Evolutionary conservation across 2,113 vertebrate genomes (phyloP).

Genomic region (Oriolus oriolus): DNA sequence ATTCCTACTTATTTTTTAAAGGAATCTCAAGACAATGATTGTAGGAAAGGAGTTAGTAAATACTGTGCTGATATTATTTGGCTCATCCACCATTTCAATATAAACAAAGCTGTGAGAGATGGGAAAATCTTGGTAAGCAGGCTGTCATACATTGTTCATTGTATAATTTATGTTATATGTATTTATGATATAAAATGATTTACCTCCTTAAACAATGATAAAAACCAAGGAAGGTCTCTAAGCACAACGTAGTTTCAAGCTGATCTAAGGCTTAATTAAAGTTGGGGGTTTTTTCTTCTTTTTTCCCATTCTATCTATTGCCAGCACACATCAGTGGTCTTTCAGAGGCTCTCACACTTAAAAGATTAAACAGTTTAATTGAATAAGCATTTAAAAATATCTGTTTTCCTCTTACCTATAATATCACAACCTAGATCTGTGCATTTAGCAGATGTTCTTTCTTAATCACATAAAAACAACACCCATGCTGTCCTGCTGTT

Average conservation of each 20-base stretch:
- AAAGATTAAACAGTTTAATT: neutral
- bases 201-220: neutral
- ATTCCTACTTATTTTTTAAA: neutral
- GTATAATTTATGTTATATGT: neutral
- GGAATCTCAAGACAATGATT: neutral
- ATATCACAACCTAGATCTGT: neutral
- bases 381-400: neutral
- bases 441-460: neutral
- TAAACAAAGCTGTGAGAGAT: neutral
- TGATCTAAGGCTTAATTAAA: neutral
- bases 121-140: neutral
- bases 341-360: neutral
- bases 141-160: neutral
- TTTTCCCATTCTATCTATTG: neutral
- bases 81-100: neutral
- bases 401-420: neutral
- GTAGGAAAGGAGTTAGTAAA: neutral
- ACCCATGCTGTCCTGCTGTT: neutral
- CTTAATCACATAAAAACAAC: neutral
- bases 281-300: too few species aligned
- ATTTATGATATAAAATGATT: neutral
- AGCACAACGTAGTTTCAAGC: neutral
- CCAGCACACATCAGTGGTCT: neutral
- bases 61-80: slow-evolving; percentile 4
- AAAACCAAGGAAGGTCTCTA: neutral